Evolutionary conservation across 2,113 vertebrate species (phyloP).

Genomic region (Gracilinanus agilis): DNA sequence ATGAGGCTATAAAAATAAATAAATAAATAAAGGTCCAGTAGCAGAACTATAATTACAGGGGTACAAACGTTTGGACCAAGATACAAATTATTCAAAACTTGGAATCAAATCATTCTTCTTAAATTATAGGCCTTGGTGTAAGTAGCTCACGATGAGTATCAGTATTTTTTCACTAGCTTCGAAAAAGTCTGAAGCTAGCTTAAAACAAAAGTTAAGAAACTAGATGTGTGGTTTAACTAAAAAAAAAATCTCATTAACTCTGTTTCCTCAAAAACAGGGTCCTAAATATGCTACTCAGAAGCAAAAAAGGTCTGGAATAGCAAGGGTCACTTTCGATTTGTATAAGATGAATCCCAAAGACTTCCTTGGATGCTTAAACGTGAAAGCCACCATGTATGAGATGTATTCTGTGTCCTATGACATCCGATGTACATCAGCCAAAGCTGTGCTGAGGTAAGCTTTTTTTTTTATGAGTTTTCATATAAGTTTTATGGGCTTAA

Average conservation of each 20-base stretch:
- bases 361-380: constrained; percentile 89
- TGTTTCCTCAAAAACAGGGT: constrained; percentile 68
- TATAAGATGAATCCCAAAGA: constrained; percentile 91
- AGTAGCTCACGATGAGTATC: neutral
- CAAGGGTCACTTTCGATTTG: constrained; percentile 89
- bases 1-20: too few relatives aligned
- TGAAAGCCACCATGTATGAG: constrained; percentile 90
- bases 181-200: neutral
- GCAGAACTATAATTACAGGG: neutral
- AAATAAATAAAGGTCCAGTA: neutral
- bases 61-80: neutral
- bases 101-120: neutral
- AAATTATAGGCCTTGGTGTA: neutral
- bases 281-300: constrained; percentile 66
- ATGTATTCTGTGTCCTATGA: constrained; percentile 90
- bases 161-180: neutral
- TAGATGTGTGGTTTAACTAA: neutral
- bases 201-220: neutral
- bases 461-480: too few relatives aligned
- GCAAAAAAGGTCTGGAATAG: constrained; percentile 88
- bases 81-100: neutral
- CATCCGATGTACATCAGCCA: constrained; percentile 87
- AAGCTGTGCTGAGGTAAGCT: constrained; percentile 86
- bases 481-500: neutral
- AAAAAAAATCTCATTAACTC: neutral